Evolutionary conservation across 2,797 vertebrate genomes (phyloP).

Genomic region (Myotis daubentonii): DNA sequence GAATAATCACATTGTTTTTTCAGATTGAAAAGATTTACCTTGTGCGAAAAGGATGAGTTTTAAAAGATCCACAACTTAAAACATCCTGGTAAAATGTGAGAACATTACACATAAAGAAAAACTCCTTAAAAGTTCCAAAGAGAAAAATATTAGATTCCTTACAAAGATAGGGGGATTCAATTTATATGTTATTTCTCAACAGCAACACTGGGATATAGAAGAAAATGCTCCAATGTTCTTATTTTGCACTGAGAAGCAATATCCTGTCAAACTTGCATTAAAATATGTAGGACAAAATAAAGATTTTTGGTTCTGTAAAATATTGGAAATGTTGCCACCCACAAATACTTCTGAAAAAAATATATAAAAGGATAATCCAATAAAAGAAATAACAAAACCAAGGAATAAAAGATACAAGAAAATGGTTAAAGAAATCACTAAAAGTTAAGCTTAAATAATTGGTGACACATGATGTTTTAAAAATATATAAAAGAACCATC

Average conservation of each 20-base stretch:
- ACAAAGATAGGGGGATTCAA: background rate
- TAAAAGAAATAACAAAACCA: background rate
- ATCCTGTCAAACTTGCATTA: background rate
- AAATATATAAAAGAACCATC: slow-evolving; percentile 61
- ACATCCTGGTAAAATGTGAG: background rate
- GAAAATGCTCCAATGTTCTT: background rate
- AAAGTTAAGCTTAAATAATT: slow-evolving; percentile 65
- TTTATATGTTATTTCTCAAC: background rate
- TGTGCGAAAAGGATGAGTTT: background rate
- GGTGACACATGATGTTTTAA: slow-evolving; percentile 38
- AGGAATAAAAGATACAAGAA: background rate
- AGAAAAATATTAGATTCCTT: slow-evolving; percentile 3
- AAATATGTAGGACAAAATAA: background rate
- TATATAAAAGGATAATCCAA: background rate
- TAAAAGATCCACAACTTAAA: background rate
- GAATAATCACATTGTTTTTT: background rate
- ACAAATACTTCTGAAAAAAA: background rate
- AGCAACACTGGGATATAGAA: background rate
- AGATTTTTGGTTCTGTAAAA: background rate
- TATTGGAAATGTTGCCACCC: background rate
- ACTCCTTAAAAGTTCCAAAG: background rate
- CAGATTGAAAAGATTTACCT: background rate
- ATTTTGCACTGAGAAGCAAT: background rate
- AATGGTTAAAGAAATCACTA: background rate
- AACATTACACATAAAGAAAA: background rate